Evolutionary conservation across 2,113 vertebrate genomes (phyloP).

Genomic region (Sinocyclocheilus anshuiensis): DNA sequence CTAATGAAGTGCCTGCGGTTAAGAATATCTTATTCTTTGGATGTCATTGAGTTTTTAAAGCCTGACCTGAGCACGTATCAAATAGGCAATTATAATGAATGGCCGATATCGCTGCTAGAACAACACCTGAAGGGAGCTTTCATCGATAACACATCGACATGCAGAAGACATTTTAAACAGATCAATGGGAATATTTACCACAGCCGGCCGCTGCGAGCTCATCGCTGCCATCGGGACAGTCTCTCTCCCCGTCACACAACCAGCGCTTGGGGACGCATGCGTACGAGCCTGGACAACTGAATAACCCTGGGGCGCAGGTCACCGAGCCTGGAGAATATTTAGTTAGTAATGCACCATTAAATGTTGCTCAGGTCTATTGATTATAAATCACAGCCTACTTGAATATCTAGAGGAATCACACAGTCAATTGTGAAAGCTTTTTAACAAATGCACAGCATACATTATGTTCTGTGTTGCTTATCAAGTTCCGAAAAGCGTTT

Average conservation of each 20-base stretch:
- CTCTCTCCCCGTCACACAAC: conserved; percentile 96
- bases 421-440: neutral
- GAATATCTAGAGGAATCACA: neutral
- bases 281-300: conserved; percentile 90
- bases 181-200: conserved; percentile 72
- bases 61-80: conserved; percentile 11
- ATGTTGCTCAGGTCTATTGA: neutral
- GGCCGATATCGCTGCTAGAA: neutral
- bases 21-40: conserved; percentile 3
- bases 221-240: conserved; percentile 94
- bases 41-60: conserved; percentile 13
- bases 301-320: conserved; percentile 89
- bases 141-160: conserved; percentile 30
- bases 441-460: neutral
- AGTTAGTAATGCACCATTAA: conserved; percentile 11
- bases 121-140: neutral
- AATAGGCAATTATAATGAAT: conserved; percentile 27
- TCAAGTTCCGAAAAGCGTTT: neutral
- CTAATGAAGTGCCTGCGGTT: conserved; percentile 1
- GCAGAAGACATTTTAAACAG: conserved; percentile 34
- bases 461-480: neutral
- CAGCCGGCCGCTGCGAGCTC: conserved; percentile 94
- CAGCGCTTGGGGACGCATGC: conserved; percentile 93
- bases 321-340: conserved; percentile 77
- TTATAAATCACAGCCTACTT: neutral